These are phyloP conservation scores for Acronicta psi DNA, from an alignment of 2,888 invertebrate species.

Conservation along the genomic window DNA sequence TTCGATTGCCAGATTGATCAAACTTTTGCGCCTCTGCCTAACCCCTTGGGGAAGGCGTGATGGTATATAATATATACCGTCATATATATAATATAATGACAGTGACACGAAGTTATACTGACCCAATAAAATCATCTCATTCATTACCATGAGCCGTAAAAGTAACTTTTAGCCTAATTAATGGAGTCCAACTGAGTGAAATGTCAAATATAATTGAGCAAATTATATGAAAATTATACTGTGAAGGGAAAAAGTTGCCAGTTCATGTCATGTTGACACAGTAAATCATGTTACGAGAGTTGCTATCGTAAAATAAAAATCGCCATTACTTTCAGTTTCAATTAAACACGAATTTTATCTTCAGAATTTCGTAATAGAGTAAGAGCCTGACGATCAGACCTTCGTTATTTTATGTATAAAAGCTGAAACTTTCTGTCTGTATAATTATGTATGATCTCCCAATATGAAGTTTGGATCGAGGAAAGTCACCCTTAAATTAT, in stretches of 20 bases:
- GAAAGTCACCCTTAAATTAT: too few relatives aligned
- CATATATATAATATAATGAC: too few relatives aligned
- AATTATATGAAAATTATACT: slow-evolving; percentile 61
- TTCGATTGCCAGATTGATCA: too few relatives aligned
- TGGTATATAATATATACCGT: too few relatives aligned
- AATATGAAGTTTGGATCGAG: too few relatives aligned
- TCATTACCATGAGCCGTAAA: slow-evolving; percentile 44
- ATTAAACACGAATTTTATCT: slow-evolving; percentile 57
- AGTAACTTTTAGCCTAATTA: slow-evolving; percentile 62
- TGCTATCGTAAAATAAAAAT: slow-evolving; percentile 59
- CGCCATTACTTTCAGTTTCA: slow-evolving; percentile 62
- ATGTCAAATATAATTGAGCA: slow-evolving; percentile 67
- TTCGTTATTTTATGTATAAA: too few relatives aligned
- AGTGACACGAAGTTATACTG: slow-evolving; percentile 5
- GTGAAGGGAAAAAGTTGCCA: slow-evolving; percentile 47
- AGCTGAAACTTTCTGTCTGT: too few relatives aligned
- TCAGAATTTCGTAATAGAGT: slow-evolving; percentile 46
- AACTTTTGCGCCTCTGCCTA: too few relatives aligned
- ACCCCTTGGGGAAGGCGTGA: too few relatives aligned
- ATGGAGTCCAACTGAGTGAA: slow-evolving; percentile 56
- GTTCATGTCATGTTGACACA: slow-evolving; percentile 58
- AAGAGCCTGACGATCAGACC: too few relatives aligned
- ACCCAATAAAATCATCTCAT: slow-evolving; percentile 52
- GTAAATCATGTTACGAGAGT: slow-evolving; percentile 58
- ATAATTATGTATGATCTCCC: too few relatives aligned